Evolutionary conservation across 1,140 invertebrate species (phyloP), one percentile per base, ranked within the genome.

Genomic region (Cydia pomonella): DNA sequence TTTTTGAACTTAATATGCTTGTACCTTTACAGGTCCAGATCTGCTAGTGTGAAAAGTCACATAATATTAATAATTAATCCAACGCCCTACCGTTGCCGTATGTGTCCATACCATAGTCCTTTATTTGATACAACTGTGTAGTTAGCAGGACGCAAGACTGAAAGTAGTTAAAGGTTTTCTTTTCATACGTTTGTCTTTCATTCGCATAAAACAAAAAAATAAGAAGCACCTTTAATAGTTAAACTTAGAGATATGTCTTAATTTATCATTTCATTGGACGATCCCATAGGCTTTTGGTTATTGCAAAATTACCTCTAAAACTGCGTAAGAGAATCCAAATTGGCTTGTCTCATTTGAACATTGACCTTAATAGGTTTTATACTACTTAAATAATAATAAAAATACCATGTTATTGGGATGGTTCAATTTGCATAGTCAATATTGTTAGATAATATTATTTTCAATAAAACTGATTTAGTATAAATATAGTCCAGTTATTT

Each of bases 371-470:
- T 44, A 44, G 12, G 41, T 44, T 16, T 44, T 13, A 44, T 12
- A 44, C 41, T 44, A 44, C 41, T 44, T 44, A 44, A 44, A 44
- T 44, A 38, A 38, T 38, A 38, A 38, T 9, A 38, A 38, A 38
- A 9, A 41, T 44, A 44, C 12, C 41, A 59, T 59, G 2, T 23
- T 23, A 23, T 23, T 59, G 53, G 53, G 21, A 59, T 59, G 53
- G 21, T 59, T 59, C 53, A 59, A 59, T 59, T 59, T 23, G 18
- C 21, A 59, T 59, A 59, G 53, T 59, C 53, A 59, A 59, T 59
- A 59, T 23, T 21, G n/a, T 23, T 23, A 59, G 53, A 23, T 59
- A 41, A 69, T 69, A 69, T 69, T 69, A 33, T 69, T 69, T 69
- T 29, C 27, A n/a, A 64, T 33, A 16, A 64, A 64, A 29, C 63